These are phyloP conservation scores for Marmota flaviventris DNA, from an alignment of 2,113 vertebrate genomes.

Conservation along the genomic window DNA sequence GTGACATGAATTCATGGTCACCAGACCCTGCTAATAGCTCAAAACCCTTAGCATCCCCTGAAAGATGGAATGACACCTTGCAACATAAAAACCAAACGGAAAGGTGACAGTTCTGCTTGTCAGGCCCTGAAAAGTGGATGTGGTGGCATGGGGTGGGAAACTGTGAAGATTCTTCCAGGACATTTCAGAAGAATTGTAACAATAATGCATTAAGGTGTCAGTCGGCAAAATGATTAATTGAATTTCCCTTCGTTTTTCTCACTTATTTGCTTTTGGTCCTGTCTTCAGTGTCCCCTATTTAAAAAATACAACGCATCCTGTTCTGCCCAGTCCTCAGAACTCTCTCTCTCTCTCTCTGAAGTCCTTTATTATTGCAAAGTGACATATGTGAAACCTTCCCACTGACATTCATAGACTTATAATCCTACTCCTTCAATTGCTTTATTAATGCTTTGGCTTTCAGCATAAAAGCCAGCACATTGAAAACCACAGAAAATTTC, in stretches of 20 bases:
- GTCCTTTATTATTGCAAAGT: conserved; percentile 84
- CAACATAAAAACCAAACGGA: conserved; percentile 52
- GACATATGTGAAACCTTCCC: conserved; percentile 84
- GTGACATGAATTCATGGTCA: background rate
- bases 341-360: conserved; percentile 70
- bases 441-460: conserved; percentile 87
- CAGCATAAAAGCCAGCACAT: conserved; percentile 80
- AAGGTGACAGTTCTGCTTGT: conserved; percentile 81
- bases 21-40: background rate
- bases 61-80: background rate
- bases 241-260: conserved; percentile 88
- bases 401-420: conserved; percentile 86
- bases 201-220: conserved; percentile 91
- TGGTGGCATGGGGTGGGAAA: conserved; percentile 62
- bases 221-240: conserved; percentile 89
- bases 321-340: conserved; percentile 44
- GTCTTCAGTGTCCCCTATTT: conserved; percentile 70
- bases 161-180: conserved; percentile 84
- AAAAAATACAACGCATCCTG: conserved; percentile 80
- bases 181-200: conserved; percentile 89
- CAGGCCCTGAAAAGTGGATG: conserved; percentile 88
- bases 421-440: conserved; percentile 80
- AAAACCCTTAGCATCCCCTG: background rate
- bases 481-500: conserved; percentile 78
- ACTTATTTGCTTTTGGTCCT: conserved; percentile 83